Percentiles rank a stretch among this genome's conserved stretches.
Evolutionary conservation across 2,113 vertebrate genomes (phyloP).

Genomic region (Odocoileus hemionus): DNA sequence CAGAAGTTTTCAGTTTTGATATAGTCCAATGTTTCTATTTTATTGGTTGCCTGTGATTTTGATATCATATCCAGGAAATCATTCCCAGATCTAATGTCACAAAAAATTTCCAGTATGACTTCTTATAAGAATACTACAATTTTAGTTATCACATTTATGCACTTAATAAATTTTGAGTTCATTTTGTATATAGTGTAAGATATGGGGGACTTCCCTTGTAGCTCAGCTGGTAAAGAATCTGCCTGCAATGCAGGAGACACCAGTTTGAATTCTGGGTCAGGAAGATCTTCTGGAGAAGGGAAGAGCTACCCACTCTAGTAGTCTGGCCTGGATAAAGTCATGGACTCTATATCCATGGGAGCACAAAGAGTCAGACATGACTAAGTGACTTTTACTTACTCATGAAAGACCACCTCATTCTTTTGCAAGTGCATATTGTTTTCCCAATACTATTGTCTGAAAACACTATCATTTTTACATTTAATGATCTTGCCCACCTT

Average conservation of each 20-base stretch:
- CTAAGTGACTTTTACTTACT: background rate
- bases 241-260: background rate
- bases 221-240: background rate
- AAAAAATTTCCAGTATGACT: background rate
- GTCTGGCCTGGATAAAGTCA: background rate
- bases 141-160: background rate
- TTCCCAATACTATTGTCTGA: background rate
- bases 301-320: background rate
- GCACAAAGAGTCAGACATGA: background rate
- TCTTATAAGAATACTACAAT: background rate
- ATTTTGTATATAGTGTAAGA: background rate
- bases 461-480: background rate
- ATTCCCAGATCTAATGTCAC: background rate
- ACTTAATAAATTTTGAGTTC: background rate
- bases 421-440: background rate
- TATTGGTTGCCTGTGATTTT: background rate
- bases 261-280: background rate
- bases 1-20: background rate
- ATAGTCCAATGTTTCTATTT: background rate
- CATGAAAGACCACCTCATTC: background rate
- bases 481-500: background rate
- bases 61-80: background rate
- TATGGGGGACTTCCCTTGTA: background rate
- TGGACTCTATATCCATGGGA: background rate
- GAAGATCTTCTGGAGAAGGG: background rate